These are phyloP conservation scores for Pogona vitticeps DNA, from an alignment of 2,113 vertebrate genomes.

Conservation along the genomic window DNA sequence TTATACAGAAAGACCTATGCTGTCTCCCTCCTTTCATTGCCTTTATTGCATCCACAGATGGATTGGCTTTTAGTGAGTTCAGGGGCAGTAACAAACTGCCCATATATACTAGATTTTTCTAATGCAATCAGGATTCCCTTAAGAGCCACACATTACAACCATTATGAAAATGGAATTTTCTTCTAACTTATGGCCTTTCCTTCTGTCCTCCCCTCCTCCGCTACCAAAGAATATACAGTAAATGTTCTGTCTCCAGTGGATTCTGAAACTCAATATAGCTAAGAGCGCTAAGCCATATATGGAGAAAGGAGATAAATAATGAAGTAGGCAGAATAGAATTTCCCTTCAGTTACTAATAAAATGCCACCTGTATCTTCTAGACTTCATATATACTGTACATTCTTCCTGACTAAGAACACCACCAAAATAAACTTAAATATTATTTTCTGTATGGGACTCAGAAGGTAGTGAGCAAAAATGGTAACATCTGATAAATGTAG, in stretches of 20 bases:
- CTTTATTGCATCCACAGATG: constrained; percentile 52
- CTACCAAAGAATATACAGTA: constrained; percentile 18
- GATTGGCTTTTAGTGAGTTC: constrained; percentile 51
- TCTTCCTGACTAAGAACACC: neutral
- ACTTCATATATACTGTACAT: neutral
- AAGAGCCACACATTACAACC: constrained; percentile 47
- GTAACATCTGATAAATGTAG: constrained; percentile 25
- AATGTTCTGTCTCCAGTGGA: constrained; percentile 28
- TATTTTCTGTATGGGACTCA: constrained; percentile 22
- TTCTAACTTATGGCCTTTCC: constrained; percentile 58
- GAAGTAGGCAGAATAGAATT: constrained; percentile 34
- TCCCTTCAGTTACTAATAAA: constrained; percentile 48
- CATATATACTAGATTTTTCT: constrained; percentile 49
- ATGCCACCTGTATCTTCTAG: constrained; percentile 44
- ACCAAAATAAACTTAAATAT: constrained; percentile 48
- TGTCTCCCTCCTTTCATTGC: constrained; percentile 31
- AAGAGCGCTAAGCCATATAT: constrained; percentile 22
- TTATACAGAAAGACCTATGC: neutral
- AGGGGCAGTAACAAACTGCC: constrained; percentile 12
- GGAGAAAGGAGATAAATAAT: constrained; percentile 39
- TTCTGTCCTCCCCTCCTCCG: constrained; percentile 22
- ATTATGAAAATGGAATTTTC: constrained; percentile 55
- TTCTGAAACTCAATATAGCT: constrained; percentile 54
- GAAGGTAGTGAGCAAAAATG: constrained; percentile 28
- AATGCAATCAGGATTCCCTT: constrained; percentile 51